Evolutionary conservation across 2,113 vertebrate species (phyloP).

Genomic region (Vidua chalybeata): DNA sequence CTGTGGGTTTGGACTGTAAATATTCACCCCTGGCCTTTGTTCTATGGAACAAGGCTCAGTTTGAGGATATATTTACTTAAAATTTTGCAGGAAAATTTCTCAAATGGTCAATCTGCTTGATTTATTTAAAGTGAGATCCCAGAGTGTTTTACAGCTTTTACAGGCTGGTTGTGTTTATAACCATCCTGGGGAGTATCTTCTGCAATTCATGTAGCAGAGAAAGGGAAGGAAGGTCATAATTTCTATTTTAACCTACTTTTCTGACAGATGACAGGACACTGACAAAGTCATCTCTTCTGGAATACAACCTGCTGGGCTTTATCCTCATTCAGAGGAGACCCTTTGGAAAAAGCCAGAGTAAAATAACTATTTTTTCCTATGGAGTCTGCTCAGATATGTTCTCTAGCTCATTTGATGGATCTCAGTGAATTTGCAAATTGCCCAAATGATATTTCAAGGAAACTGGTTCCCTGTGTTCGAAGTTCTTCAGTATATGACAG

Average conservation of each 20-base stretch:
- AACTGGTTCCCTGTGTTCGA: background rate
- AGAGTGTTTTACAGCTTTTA: constrained; percentile 28
- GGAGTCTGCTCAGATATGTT: background rate
- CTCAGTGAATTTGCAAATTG: constrained; percentile 29
- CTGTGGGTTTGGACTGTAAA: background rate
- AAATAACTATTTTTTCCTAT: background rate
- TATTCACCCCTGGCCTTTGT: constrained; percentile 32
- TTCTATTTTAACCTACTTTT: constrained; percentile 38
- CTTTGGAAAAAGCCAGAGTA: background rate
- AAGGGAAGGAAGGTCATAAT: constrained; percentile 2
- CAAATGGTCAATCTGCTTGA: constrained; percentile 18
- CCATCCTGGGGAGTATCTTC: constrained; percentile 56
- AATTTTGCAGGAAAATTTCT: constrained; percentile 27
- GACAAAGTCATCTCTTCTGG: constrained; percentile 37
- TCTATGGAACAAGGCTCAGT: background rate
- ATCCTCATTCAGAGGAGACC: background rate
- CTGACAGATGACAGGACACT: constrained; percentile 10
- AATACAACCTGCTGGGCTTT: background rate
- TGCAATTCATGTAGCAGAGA: background rate
- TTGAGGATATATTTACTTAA: constrained; percentile 51
- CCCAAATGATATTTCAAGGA: constrained; percentile 34
- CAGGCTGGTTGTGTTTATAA: constrained; percentile 48
- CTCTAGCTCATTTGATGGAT: background rate
- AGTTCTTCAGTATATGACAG: constrained; percentile 40
- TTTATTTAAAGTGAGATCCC: constrained; percentile 29